A percentile compares a stretch with the other conserved stretches of the same genome.
phyloP scores from a whole-genome alignment of 2,797 vertebrate genomes.

The Takifugu rubripes region DNA sequence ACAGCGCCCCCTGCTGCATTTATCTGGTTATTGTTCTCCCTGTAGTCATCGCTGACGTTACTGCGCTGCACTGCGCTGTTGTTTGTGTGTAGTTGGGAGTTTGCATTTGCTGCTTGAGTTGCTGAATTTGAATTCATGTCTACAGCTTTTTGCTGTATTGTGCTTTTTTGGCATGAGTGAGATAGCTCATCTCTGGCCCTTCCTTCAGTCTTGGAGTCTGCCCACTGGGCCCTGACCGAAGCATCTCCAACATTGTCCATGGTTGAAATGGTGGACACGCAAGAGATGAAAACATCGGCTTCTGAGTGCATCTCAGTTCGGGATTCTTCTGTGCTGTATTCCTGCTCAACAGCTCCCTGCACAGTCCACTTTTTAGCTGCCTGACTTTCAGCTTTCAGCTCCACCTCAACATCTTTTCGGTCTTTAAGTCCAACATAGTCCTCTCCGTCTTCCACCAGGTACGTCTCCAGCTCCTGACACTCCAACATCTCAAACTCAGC shows the following conservation, averaged over 20 bases:
- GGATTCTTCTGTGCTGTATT: slow-evolving; percentile 45
- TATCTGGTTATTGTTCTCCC: slow-evolving; percentile 44
- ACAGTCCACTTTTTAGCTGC: slow-evolving; percentile 5
- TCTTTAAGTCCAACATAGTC: slow-evolving; percentile 59
- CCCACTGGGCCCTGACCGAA: slow-evolving; percentile 45
- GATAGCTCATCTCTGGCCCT: slow-evolving; percentile 23
- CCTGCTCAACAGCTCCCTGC: slow-evolving; percentile 32
- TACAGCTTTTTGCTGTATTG: slow-evolving; percentile 51
- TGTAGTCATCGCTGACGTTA: slow-evolving; percentile 33
- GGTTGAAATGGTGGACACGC: slow-evolving; percentile 72
- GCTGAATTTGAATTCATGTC: slow-evolving; percentile 71
- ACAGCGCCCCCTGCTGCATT: slow-evolving; percentile 12
- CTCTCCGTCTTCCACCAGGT: slow-evolving; percentile 67
- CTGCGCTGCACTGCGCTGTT: slow-evolving; percentile 32
- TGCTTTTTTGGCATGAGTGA: slow-evolving; percentile 58
- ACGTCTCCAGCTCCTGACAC: slow-evolving; percentile 78
- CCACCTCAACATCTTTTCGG: slow-evolving; percentile 7
- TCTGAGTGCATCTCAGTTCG: slow-evolving; percentile 69
- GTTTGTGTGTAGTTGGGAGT: slow-evolving; percentile 72
- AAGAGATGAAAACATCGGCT: slow-evolving; percentile 73
- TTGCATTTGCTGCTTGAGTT: slow-evolving; percentile 55
- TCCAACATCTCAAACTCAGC: slow-evolving; percentile 79
- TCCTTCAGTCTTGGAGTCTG: slow-evolving; percentile 63
- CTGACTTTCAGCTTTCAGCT: slow-evolving; percentile 20
- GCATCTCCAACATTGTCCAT: slow-evolving; percentile 56